Conservation (phyloP, 2,797 vertebrate species). For the Balearica regulorum region DNA sequence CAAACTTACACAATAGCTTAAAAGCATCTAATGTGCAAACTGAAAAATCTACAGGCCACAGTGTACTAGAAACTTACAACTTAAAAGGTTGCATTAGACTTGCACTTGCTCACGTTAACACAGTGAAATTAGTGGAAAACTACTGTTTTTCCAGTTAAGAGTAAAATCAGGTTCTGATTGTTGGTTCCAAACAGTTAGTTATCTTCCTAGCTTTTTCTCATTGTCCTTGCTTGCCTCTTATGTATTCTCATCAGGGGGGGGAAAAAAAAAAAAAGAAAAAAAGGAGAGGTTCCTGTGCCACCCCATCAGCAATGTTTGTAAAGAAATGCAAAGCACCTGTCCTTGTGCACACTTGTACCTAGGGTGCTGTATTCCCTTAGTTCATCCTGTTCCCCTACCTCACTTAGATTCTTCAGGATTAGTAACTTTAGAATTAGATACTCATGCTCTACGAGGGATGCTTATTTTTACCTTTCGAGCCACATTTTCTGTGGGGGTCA, state of each 20-base stretch:
- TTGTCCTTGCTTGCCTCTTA: background rate
- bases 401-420: background rate
- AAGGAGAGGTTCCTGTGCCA: background rate
- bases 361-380: fast-evolving
- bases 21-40: background rate
- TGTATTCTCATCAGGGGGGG: background rate
- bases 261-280: background rate
- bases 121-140: constrained; percentile 47
- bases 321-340: background rate
- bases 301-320: background rate
- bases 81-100: background rate
- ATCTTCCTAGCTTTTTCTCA: background rate
- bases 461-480: background rate
- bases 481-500: background rate
- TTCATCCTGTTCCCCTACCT: background rate
- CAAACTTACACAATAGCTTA: background rate
- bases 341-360: background rate
- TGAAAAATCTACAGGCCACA: background rate
- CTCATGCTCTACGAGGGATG: background rate
- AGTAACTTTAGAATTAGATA: background rate
- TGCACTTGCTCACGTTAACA: constrained; percentile 13
- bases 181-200: background rate
- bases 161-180: constrained; percentile 20
- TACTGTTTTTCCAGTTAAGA: background rate
- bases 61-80: background rate